phyloP scores from a whole-genome alignment of 1,140 invertebrate species.

The Rhizoglyphus robini region DNA sequence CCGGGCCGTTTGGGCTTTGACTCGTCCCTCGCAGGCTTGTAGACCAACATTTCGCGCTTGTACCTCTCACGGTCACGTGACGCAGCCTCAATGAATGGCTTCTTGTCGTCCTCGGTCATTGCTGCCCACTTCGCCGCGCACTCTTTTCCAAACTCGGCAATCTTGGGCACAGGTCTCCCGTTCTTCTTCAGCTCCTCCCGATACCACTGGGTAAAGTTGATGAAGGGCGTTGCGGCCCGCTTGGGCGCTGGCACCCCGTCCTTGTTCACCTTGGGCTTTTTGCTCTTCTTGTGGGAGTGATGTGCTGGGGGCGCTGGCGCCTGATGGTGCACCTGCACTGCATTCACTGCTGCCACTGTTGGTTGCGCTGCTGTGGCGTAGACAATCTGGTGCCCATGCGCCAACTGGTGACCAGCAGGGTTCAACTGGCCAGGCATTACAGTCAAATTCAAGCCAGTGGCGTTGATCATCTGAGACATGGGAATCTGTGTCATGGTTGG shows the following conservation, averaged over 20 bases:
- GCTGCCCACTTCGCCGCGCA: constrained; percentile 30
- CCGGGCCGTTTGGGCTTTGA: constrained; percentile 30
- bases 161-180: constrained; percentile 29
- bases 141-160: constrained; percentile 31
- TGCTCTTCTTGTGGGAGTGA: constrained; percentile 23
- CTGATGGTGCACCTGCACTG: constrained; percentile 11
- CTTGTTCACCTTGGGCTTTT: constrained; percentile 29
- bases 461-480: constrained; percentile 23
- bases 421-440: constrained; percentile 23
- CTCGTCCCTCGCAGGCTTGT: constrained; percentile 28
- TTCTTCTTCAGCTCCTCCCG: constrained; percentile 29
- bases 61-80: constrained; percentile 28
- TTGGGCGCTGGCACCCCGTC: constrained; percentile 30
- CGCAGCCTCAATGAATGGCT: constrained; percentile 28
- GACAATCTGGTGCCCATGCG: constrained; percentile 13
- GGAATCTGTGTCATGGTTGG: constrained; percentile 27
- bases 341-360: not conserved
- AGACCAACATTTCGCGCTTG: constrained; percentile 29
- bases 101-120: constrained; percentile 30
- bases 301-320: not conserved
- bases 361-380: constrained; percentile 14
- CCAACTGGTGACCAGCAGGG: not conserved
- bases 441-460: constrained; percentile 27
- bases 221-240: constrained; percentile 30
- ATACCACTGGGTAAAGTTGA: constrained; percentile 31